Evolutionary conservation across 2,113 vertebrate species (phyloP).

Genomic region (Callipepla squamata): DNA sequence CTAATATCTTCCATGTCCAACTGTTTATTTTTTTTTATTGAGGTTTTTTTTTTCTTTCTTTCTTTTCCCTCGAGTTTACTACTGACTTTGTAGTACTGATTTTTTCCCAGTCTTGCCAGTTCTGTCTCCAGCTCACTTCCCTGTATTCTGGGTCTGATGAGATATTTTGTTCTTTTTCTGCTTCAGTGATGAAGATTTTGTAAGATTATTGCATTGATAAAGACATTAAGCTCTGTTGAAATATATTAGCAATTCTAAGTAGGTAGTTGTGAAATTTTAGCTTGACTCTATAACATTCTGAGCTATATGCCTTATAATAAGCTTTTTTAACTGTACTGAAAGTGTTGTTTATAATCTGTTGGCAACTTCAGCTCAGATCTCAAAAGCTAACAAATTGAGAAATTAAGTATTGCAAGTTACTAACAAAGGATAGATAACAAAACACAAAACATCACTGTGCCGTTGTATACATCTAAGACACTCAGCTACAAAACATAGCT

Average conservation of each 20-base stretch:
- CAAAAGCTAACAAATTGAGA: neutral
- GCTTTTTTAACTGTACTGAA: neutral
- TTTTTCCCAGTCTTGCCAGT: neutral
- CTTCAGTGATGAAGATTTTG: neutral
- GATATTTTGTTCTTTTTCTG: neutral
- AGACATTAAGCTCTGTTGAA: neutral
- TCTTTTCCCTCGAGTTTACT: neutral
- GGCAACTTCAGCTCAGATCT: neutral
- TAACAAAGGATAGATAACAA: slow-evolving; percentile 9
- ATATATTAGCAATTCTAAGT: neutral
- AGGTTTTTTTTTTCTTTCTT: neutral
- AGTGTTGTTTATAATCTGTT: neutral
- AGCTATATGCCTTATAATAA: neutral
- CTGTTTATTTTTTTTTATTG: neutral
- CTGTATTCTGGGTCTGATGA: neutral
- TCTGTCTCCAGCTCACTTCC: neutral
- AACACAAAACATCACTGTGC: neutral
- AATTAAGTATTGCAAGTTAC: slow-evolving; percentile 28
- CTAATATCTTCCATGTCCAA: neutral
- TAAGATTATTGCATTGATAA: neutral
- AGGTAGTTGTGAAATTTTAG: neutral
- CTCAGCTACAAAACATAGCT: neutral
- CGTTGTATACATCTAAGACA: neutral
- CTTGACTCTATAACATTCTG: neutral
- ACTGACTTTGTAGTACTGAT: neutral